Conservation (phyloP, 2,113 vertebrate genomes). For the Illadopsis cleaveri region DNA sequence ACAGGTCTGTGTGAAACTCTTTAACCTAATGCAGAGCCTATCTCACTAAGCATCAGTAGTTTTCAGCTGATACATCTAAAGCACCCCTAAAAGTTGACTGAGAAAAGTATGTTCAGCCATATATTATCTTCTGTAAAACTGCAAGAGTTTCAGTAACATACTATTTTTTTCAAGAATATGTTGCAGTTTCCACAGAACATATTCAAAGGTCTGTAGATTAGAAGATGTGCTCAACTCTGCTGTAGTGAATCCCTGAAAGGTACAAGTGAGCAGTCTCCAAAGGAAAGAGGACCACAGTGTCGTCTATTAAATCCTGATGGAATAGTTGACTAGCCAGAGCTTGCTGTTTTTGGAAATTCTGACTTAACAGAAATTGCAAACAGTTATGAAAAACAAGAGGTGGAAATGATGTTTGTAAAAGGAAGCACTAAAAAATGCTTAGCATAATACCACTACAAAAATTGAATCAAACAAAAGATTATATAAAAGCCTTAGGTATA, state of each 20-base stretch:
- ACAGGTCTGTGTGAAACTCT: background rate
- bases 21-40: background rate
- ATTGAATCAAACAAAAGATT: background rate
- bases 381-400: background rate
- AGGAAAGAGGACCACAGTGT: rapidly evolving
- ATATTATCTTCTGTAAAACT: background rate
- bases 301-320: background rate
- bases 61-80: background rate
- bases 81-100: background rate
- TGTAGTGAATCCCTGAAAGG: background rate
- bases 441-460: background rate
- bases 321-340: background rate
- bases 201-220: background rate
- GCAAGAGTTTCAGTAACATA: background rate
- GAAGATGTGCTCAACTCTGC: background rate
- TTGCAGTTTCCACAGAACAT: background rate
- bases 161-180: background rate
- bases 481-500: background rate
- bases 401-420: background rate
- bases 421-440: background rate
- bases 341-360: background rate
- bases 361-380: background rate
- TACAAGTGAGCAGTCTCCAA: background rate
- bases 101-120: background rate
- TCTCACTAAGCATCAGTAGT: background rate